Base-by-base conservation (phyloP, 2,888 invertebrate genomes). In the Papilio elwesi region DNA sequence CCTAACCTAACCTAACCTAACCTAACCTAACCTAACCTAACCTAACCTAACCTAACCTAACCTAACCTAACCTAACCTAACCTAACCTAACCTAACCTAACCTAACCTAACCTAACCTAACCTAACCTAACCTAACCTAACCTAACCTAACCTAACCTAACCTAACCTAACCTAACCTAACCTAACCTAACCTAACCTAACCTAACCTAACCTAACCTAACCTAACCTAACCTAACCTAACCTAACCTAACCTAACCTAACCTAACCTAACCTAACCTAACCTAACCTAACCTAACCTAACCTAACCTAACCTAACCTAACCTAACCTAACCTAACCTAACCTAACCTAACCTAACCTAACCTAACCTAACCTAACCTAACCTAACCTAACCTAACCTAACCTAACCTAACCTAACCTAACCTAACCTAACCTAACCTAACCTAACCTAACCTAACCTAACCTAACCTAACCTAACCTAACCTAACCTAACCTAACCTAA, bases 401-500 rank as follows among this genome's bases (percentile, higher is more conserved):
- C 72, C 72, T 72, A 72, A 72, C 72, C 72, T 72, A 72, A 72
- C 72, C 72, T 72, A 72, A 72, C 72, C 72, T 72, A 72, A 72
- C 72, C 72, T 72, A 72, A 72, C 72, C 71, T 72, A 72, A 72
- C 72, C 72, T 72, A 69, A 69, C 69, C 69, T 69, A 69, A 69
- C 69, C 69, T 62, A 48, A 48, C 48, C 48, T 48, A 48, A 48
- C 48, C 68, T 68, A 74, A 71, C 74, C 72, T 70, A 74, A 71
- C 74, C 72, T 70, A 74, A 74, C 74, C 74, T 70, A 75, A 73
- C 76, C 74, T 74, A 75, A 74, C 76, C 68, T 70, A 65, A 71
- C 69, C 72, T 67, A 67, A 71, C 70, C 69, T 72, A 68, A 67
- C 72, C 65, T 72, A 68, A 70, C 69, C 74, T 74, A 75, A 73